These are phyloP conservation scores for Tor tambroides DNA, from an alignment of 2,113 vertebrate genomes.

Conservation along the genomic window DNA sequence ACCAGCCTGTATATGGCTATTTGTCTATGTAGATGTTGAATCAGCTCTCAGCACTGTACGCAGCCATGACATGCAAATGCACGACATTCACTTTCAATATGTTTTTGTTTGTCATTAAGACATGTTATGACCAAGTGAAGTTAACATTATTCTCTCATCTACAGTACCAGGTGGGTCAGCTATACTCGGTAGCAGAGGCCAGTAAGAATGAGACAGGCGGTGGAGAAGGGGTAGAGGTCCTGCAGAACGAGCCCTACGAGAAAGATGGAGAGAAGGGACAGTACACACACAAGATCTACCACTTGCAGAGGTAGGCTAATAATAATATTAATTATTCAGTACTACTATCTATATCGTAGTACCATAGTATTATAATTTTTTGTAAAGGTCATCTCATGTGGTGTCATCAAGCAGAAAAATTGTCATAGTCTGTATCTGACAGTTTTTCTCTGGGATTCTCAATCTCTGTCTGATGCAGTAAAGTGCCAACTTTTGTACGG, in stretches of 20 bases:
- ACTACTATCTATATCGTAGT: background rate
- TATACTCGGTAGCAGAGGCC: slow-evolving; percentile 94
- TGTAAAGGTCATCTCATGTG: background rate
- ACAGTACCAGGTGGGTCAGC: slow-evolving; percentile 97
- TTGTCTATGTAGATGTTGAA: background rate
- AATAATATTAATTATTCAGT: background rate
- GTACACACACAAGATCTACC: slow-evolving; percentile 98
- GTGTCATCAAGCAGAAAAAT: background rate
- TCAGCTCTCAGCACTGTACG: background rate
- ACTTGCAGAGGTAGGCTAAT: slow-evolving; percentile 72
- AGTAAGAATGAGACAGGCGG: slow-evolving; percentile 90
- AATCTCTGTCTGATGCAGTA: slow-evolving; percentile 75
- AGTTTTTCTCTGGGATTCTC: background rate
- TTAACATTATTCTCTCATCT: no score
- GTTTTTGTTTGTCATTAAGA: background rate
- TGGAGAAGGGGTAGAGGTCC: slow-evolving; percentile 95
- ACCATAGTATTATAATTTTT: background rate
- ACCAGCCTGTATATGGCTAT: background rate
- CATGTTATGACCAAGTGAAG: background rate
- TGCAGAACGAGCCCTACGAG: slow-evolving; percentile 86
- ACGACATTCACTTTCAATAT: no score
- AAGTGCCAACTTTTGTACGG: slow-evolving; percentile 86
- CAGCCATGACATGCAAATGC: background rate
- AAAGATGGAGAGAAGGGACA: slow-evolving; percentile 92
- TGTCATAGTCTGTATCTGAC: background rate